Evolutionary conservation across 2,113 vertebrate genomes (phyloP), one percentile per base, ranked within the genome.

Genomic region (Xiphophorus maculatus): DNA sequence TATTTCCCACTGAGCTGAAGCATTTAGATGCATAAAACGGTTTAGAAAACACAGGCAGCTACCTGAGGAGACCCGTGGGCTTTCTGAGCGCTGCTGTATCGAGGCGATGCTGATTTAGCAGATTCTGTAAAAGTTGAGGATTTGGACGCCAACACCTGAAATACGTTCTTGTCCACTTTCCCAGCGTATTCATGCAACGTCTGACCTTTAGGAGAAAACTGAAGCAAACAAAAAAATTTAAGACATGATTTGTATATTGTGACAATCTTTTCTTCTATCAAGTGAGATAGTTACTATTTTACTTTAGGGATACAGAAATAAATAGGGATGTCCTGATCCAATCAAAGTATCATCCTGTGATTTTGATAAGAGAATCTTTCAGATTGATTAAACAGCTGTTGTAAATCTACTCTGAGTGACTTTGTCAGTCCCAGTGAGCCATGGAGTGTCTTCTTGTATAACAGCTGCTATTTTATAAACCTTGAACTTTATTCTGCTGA

Each of bases 161-260:
- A 29, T 10, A n/a, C 70, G 67, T 79, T 89, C 72, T 72, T 91
- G 33, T 89, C 86, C 35, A 73, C 32, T 80, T 94, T 96, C 60
- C 93, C 81, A 40, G 94, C 90, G 51, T 95, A 91, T 0, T 90
- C 89, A 51, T 95, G 95, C 74, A 97, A 83, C 5, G 94, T 96
- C 19, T 92, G 90, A 72, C 95, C 95, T 84, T 97, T 99, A 5
- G 93, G 93, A 63, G 96, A 94, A 60, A 95, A 91, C 97, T 98
- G 73, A 42, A 88, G 60, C n/a, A 77, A 62, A 85, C 70, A 8
- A 64, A 33, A 15, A 3, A 22, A 62, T 75, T 84, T 72, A 65
- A 17, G 13, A 4, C 67, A 62, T 35, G 8, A 17, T 25, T 70
- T 80, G 73, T 14, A 37, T 27, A 68, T 42, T 61, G 74, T 74